These are phyloP conservation scores for Drosophila bocqueti DNA, from an alignment of 1,140 invertebrate genomes.

Conservation along the genomic window DNA sequence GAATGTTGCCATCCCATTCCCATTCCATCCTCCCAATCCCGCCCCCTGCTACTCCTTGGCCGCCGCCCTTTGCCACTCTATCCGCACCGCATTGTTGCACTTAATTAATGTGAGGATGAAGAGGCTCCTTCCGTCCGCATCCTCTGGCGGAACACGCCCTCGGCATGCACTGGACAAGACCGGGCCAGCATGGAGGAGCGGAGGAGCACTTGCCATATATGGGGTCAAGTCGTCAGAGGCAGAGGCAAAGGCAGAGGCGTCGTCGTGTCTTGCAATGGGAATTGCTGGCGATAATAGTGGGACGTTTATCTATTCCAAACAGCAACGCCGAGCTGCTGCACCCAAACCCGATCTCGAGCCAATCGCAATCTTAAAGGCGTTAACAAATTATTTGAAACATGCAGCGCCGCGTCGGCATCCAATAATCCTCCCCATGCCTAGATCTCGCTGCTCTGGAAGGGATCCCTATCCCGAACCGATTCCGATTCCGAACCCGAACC, in stretches of 20 bases:
- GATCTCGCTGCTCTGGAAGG: background rate
- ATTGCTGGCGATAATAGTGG: conserved; percentile 66
- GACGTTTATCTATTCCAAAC: conserved; percentile 67
- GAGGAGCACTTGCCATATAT: conserved; percentile 46
- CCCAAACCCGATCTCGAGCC: conserved; percentile 33
- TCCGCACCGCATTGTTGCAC: conserved; percentile 73
- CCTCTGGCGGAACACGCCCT: conserved; percentile 59
- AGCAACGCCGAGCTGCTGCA: conserved; percentile 13
- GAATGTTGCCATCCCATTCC: conserved; percentile 19
- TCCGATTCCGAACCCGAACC: background rate
- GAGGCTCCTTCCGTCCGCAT: conserved; percentile 43
- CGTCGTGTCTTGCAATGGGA: conserved; percentile 57
- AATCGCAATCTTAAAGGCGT: conserved; percentile 68
- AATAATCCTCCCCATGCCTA: conserved; percentile 37
- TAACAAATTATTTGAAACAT: conserved; percentile 79
- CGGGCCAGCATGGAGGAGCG: background rate
- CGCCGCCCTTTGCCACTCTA: conserved; percentile 39
- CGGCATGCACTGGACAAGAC: conserved; percentile 45
- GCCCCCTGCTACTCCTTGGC: conserved; percentile 1
- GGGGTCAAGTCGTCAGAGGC: conserved; percentile 71
- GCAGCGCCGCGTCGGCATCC: conserved; percentile 72
- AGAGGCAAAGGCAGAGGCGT: conserved; percentile 64
- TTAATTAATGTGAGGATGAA: conserved; percentile 75
- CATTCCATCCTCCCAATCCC: conserved; percentile 8
- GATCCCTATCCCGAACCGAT: background rate